A percentile compares a stretch with the other conserved stretches of the same genome.
Conservation (phyloP, 1,140 invertebrate species). For the Lamellibrachia luymesi region DNA sequence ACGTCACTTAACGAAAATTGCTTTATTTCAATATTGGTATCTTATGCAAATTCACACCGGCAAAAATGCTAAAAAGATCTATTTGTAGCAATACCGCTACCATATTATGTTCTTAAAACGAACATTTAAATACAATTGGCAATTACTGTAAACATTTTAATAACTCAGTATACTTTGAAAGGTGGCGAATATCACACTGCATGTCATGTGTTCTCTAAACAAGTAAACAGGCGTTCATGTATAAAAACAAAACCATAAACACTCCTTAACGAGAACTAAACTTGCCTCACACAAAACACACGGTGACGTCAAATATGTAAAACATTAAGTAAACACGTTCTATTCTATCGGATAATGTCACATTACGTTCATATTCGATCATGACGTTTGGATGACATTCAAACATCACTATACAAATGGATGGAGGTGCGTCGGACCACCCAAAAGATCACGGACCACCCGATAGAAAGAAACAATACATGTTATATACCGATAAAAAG, state of each 20-base stretch:
- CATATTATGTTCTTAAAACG: neutral
- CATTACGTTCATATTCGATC: neutral
- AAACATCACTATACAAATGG: neutral
- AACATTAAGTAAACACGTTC: neutral
- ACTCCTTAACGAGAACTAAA: neutral
- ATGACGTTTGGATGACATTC: no score
- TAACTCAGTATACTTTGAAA: neutral
- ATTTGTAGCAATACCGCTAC: neutral
- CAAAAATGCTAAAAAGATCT: neutral
- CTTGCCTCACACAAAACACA: neutral
- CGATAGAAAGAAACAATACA: neutral
- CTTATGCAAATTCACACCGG: constrained; percentile 1
- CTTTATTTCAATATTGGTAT: neutral
- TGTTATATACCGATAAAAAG: neutral
- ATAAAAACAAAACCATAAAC: neutral
- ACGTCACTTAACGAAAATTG: neutral
- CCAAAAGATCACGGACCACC: neutral
- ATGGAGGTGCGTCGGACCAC: neutral
- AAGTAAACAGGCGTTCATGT: neutral
- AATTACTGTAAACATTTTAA: neutral
- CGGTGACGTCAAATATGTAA: neutral
- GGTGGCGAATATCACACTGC: neutral
- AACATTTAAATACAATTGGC: neutral
- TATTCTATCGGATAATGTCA: neutral
- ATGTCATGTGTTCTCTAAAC: neutral